Percentiles rank a stretch among this genome's conserved stretches.
These are phyloP conservation scores for Drosophila ohnishii DNA, from an alignment of 1,140 invertebrate genomes.

Conservation along the genomic window DNA sequence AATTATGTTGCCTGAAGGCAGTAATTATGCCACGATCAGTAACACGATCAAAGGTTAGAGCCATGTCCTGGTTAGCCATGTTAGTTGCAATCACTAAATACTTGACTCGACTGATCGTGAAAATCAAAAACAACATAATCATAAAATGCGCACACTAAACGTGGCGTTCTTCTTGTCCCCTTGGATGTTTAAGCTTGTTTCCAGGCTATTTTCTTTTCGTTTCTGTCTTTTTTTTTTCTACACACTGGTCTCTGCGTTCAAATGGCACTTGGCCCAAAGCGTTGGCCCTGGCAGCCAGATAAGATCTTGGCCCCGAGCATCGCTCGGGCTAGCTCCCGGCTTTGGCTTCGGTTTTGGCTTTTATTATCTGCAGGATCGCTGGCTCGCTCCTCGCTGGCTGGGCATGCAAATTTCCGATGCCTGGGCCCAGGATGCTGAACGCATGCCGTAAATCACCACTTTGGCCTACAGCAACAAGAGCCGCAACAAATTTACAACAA, in stretches of 20 bases:
- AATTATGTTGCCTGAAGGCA: constrained; percentile 73
- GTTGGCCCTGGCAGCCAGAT: constrained; percentile 71
- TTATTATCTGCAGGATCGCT: constrained; percentile 80
- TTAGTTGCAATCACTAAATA: constrained; percentile 67
- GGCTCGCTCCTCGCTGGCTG: constrained; percentile 38
- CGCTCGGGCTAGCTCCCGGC: constrained; percentile 36
- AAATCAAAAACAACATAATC: constrained; percentile 81
- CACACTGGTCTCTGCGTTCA: constrained; percentile 74
- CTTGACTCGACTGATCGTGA: constrained; percentile 71
- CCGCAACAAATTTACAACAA: constrained; percentile 79
- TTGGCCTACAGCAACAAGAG: constrained; percentile 58
- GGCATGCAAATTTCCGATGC: constrained; percentile 80
- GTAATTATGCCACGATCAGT: constrained; percentile 81
- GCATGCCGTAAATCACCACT: constrained; percentile 81
- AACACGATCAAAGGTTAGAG: constrained; percentile 78
- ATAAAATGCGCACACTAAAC: constrained; percentile 78
- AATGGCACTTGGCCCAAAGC: constrained; percentile 77
- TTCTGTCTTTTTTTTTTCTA: constrained; percentile 23
- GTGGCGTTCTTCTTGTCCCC: constrained; percentile 66
- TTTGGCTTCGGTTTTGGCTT: constrained; percentile 40
- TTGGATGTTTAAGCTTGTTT: constrained; percentile 41
- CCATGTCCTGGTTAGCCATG: constrained; percentile 45
- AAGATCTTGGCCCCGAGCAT: constrained; percentile 59
- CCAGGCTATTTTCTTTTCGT: constrained; percentile 15
- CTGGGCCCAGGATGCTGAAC: constrained; percentile 55